Evolutionary conservation across 1,140 invertebrate species (phyloP), one percentile per base, ranked within the genome.

Genomic region (Pseudobourletiella spinata): DNA sequence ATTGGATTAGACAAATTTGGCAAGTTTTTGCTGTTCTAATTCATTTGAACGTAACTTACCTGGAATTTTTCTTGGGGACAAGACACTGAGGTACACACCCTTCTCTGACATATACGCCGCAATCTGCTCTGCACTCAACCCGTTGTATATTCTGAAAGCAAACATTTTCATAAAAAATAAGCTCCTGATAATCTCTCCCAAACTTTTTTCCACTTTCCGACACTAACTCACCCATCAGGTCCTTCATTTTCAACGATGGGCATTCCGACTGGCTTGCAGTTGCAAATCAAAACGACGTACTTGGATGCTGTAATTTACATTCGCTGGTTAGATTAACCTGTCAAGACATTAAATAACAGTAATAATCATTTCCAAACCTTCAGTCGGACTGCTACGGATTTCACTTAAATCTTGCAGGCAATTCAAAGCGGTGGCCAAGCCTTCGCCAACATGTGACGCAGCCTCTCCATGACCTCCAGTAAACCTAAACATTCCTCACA

Each of bases 211-310:
- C n/a, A 39, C n/a, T 39, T 39, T 39, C 32, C n/a, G n/a, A 39
- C 8, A 39, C 24, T 25, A 20, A 48, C 46, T 6, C 24, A 48
- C 46, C 70, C 69, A 64, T 69, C 59, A 0, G 48, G 6, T 2
- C 68, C 68, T 22, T 81, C 82, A 24, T 83, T 84, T 75, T 95
- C 91, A 73, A 84, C 83, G 24, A 89, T 88, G 24, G 87, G 86
- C 62, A 91, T 82, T 52, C 85, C 82, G 74, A 95, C 96, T 0
- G 91, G 91, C 6, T 90, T 87, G n/a, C 91, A 95, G 74, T 93
- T 95, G 73, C 90, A 94, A 24, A 96, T 81, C 8, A 95, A 76
- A 57, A 97, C 85, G 69, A 91, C 91, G 75, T 95, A 90, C 70
- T 86, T 82, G 11, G 79, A 71, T 64, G 73, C 73, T 44, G 67